Evolutionary conservation across 2,797 vertebrate species (phyloP).

Genomic region (Selene dorsalis): DNA sequence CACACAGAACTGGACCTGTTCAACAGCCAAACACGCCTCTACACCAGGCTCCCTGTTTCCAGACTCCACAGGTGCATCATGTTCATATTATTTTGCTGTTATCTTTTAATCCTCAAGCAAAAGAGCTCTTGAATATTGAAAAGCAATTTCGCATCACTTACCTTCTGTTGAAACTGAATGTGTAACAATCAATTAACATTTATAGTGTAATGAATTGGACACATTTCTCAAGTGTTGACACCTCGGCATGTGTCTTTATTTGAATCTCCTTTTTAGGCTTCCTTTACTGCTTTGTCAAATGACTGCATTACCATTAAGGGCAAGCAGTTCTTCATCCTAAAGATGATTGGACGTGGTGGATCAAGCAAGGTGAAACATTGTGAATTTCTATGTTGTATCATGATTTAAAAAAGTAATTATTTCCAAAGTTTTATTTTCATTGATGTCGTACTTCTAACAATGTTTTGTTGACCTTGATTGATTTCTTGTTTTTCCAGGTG

Average conservation of each 20-base stretch:
- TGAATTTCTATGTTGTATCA: background rate
- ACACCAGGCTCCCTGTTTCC: constrained; percentile 60
- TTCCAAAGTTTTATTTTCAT: background rate
- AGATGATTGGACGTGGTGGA: constrained; percentile 95
- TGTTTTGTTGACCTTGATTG: background rate
- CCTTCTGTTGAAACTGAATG: background rate
- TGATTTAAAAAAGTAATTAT: too few species aligned
- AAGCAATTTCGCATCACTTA: background rate
- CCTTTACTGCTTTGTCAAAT: constrained; percentile 78
- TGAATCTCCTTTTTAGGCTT: constrained; percentile 65
- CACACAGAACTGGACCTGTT: constrained; percentile 75
- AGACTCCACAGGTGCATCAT: constrained; percentile 75
- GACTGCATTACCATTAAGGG: constrained; percentile 93
- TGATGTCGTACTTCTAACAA: background rate
- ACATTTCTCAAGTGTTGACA: too few species aligned
- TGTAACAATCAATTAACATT: too few species aligned
- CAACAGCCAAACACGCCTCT: constrained; percentile 78
- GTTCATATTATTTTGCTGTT: background rate
- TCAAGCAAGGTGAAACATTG: constrained; percentile 91
- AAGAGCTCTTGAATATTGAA: background rate
- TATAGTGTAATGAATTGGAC: too few species aligned
- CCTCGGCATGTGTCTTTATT: constrained; percentile 1
- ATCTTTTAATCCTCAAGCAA: background rate
- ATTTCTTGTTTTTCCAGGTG: constrained; percentile 81
- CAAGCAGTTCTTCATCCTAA: constrained; percentile 92